Evolutionary conservation across 2,797 vertebrate species (phyloP), one percentile per base, ranked within the genome.

Genomic region (Rhabdophis nuchalis): DNA sequence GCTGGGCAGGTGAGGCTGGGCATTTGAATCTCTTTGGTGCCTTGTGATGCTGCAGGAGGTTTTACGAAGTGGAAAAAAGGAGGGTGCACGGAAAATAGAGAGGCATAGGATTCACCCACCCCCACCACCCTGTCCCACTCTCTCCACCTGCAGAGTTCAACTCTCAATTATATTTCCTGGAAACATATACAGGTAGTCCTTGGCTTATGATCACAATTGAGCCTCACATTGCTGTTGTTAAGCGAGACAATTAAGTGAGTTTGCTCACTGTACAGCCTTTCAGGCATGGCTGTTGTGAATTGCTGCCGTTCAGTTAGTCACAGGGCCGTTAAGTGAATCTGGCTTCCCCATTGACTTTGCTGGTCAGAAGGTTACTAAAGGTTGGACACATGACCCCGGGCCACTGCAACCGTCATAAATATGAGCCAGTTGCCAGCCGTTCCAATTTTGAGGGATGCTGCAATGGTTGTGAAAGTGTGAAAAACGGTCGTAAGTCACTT

Each of bases 1-100:
- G 90, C 53, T 95, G 92, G 96, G 96, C 93, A 91, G 96, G 96
- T 96, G 94, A 72, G n/a, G 2, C 16, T 20, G 18, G 27, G 18
- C 6, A 46, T 88, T n/a, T 88, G 23, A 3, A 50, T 46, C 29
- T 72, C 36, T 18, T 91, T 56, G 12, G 25, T 52, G 46, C n/a
- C 32, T 52, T 41, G 16, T n/a, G 16, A 29, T 46, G 27, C 10
- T 54, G 27, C 5, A 52, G n/a, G 32, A n/a, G 6, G 36, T 18
- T 61, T 46, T 20, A 12, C 3, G 5, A n/a, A 61, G 41, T 72
- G 13, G n/a, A 4, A 18, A 53, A 3, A 13, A 23, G 58, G 1
- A 46, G 3, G 58, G 58, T 60, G n/a, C 29, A 20, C 3, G 5
- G n/a, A 18, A 18, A 52, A 10, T 9, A 16, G 25, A 50, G 25